Evolutionary conservation across 1,140 invertebrate genomes (phyloP).

Genomic region (silkworm (Bombyx mori)): ASM3026992v2 NC_085108.1:6961501-6962000

Average conservation of each 20-base stretch:
- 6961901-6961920: too few species aligned
- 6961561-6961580: slow-evolving; percentile 49
- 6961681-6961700: slow-evolving; percentile 55
- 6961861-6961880: too few species aligned
- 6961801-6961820: too few species aligned
- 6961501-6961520: slow-evolving; percentile 1
- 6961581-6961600: slow-evolving; percentile 44
- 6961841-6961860: too few species aligned
- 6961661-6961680: slow-evolving; percentile 35
- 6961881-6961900: too few species aligned
- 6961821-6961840: too few species aligned
- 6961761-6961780: not conserved
- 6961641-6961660: slow-evolving; percentile 58
- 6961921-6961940: too few species aligned
- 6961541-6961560: slow-evolving; percentile 56
- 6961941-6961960: too few species aligned
- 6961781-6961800: not conserved
- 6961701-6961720: slow-evolving; percentile 30
- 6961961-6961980: too few species aligned
- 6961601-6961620: slow-evolving; percentile 39
- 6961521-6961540: slow-evolving; percentile 18
- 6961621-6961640: slow-evolving; percentile 53
- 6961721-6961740: too few species aligned
- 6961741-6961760: not conserved
- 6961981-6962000: too few species aligned